Conservation (phyloP, 2,888 invertebrate species). For the Drosophila gaucha region DNA sequence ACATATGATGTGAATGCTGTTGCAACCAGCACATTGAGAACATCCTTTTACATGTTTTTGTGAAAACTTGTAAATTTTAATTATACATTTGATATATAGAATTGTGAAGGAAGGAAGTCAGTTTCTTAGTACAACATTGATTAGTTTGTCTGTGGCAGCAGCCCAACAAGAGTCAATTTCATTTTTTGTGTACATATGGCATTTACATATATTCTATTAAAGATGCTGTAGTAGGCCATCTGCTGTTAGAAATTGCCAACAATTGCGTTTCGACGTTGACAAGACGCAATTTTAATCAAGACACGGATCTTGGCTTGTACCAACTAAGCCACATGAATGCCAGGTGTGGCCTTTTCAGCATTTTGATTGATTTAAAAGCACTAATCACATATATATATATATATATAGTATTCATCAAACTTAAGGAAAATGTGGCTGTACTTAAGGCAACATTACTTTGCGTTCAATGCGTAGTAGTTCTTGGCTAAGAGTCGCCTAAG, state of each 20-base stretch:
- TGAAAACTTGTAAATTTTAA: constrained; percentile 12
- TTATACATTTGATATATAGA: not conserved
- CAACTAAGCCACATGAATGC: constrained; percentile 2
- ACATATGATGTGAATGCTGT: not conserved
- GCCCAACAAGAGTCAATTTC: constrained; percentile 3
- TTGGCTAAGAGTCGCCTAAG: not conserved
- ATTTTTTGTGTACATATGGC: constrained; percentile 15
- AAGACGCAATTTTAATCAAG: constrained; percentile 26
- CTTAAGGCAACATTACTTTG: not conserved
- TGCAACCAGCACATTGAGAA: not conserved
- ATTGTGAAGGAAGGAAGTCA: not conserved
- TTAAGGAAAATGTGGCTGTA: not conserved
- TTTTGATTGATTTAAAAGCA: constrained; percentile 1
- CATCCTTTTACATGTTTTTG: constrained; percentile 2
- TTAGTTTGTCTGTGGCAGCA: not conserved
- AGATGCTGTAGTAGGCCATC: constrained; percentile 7
- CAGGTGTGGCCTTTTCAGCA: not conserved
- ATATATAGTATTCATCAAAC: not conserved
- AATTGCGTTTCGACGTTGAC: not conserved
- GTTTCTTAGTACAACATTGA: not conserved
- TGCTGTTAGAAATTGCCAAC: constrained; percentile 10
- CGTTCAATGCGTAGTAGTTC: not conserved
- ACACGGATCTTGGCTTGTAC: constrained; percentile 3
- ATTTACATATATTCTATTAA: constrained; percentile 5
- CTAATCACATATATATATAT: too few species aligned